Base-by-base conservation (phyloP, 2,113 vertebrate species). In the Pluvialis apricaria region DNA sequence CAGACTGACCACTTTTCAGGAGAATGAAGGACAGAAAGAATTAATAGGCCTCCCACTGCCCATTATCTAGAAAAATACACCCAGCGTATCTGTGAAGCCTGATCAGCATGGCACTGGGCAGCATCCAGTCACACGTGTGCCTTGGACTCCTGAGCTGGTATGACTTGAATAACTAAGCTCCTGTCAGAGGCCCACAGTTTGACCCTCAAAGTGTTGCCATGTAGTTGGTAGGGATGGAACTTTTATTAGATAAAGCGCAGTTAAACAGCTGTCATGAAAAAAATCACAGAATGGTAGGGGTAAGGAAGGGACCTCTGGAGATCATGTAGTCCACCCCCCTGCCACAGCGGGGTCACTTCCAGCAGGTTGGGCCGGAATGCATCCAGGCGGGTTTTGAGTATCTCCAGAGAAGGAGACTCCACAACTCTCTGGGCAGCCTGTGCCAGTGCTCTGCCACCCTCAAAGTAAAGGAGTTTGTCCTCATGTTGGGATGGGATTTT, bases 61-160 rank as follows among this genome's bases (percentile, higher is more conserved):
- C 21, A 9, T 45, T 24, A 45, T 18, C 19, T 34, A 12, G 38
- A 47, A 42, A 29, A 65, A 52, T 7, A 49, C 8, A 38, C 17
- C 4, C 4, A 40, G 11, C 2, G 0, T 11, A 8, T 6, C 38
- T 16, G 69, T 60, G 51, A 47, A 60, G 38, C 40, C n/a, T 16
- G 22, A 13, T 21, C 31, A 38, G 20, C 2, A 0, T 5, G 14
- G 66, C 54, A 15, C 32, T 11, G n/a, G 44, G 65, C 25, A 61
- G 44, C 62, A 42, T 5, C 26, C 38, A 32, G 28, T 32, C 44
- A 29, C 3, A 9, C 32, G 1, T 1, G 2, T 1, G 4, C 13
- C 72, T 40, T 11, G 32, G 54, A 32, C 54, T 69, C 7, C 15
- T 10, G 26, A 54, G n/a, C 57, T 71, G 45, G 26, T 36, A 10